Percentiles rank a stretch among this genome's conserved stretches.
Evolutionary conservation across 53 echinoderm and acorn worm genomes (phyloP).

Genomic region (Antedon mediterranea): DNA sequence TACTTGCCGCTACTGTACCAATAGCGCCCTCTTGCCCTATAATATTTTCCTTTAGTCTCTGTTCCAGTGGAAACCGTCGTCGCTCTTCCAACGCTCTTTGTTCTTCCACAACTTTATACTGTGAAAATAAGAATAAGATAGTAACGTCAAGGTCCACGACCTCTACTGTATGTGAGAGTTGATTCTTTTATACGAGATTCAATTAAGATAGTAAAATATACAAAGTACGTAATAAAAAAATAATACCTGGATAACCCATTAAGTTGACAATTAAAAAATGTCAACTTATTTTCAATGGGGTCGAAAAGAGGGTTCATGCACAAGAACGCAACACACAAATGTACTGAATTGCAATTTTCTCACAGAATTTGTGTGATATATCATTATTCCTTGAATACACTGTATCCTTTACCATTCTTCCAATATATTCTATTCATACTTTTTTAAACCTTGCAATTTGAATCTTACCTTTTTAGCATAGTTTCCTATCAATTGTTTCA

Average conservation of each 20-base stretch:
- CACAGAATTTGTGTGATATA: not conserved
- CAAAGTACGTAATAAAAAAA: too few species aligned
- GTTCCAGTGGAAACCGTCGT: conserved; percentile 69
- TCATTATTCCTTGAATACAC: not conserved
- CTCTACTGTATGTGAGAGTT: not conserved
- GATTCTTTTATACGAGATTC: too few species aligned
- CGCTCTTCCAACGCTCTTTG: conserved; percentile 69
- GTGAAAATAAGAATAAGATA: not conserved
- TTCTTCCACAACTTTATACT: conserved; percentile 45
- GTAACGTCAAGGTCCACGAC: not conserved
- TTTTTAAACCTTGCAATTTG: too few species aligned
- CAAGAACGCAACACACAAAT: not conserved
- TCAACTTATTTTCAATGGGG: too few species aligned
- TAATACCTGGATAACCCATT: too few species aligned
- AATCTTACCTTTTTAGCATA: conserved; percentile 44
- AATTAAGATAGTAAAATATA: too few species aligned
- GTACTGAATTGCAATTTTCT: too few species aligned
- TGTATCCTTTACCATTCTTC: not conserved
- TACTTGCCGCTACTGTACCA: conserved; percentile 84
- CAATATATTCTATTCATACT: too few species aligned
- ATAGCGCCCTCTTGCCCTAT: conserved; percentile 96
- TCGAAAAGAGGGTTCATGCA: too few species aligned
- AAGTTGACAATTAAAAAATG: too few species aligned
- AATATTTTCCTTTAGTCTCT: conserved; percentile 59
- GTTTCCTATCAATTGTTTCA: conserved; percentile 41